A percentile compares a stretch with the other conserved stretches of the same genome.
These are phyloP conservation scores for Azemiops feae DNA, from an alignment of 2,113 vertebrate species.

Conservation along the genomic window DNA sequence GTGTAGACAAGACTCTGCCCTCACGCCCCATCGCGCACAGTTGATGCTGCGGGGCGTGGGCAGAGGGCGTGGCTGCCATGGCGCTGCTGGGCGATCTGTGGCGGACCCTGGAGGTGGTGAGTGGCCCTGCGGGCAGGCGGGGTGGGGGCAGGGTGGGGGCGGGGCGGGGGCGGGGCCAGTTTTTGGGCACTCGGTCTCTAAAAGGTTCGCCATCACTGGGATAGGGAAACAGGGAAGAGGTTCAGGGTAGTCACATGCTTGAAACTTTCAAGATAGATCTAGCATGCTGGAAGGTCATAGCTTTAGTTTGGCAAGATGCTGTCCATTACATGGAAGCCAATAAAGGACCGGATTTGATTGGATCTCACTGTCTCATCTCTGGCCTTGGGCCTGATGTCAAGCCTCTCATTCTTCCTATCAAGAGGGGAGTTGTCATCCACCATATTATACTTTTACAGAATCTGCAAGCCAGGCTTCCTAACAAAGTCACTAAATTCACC, in stretches of 20 bases:
- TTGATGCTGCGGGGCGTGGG: too few relatives aligned
- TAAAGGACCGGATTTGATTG: neutral
- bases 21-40: too few relatives aligned
- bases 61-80: too few relatives aligned
- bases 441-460: neutral
- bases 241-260: neutral
- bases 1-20: too few relatives aligned
- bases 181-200: too few relatives aligned
- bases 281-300: neutral
- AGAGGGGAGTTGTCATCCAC: neutral
- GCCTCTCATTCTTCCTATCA: neutral
- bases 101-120: too few relatives aligned
- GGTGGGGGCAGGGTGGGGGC: too few relatives aligned
- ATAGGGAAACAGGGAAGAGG: neutral
- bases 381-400: neutral
- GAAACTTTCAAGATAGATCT: neutral
- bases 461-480: neutral
- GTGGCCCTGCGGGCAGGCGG: too few relatives aligned
- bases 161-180: too few relatives aligned
- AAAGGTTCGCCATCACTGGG: too few relatives aligned
- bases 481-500: neutral
- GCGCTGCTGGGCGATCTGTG: too few relatives aligned
- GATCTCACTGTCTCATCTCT: neutral
- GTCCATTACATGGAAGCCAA: neutral
- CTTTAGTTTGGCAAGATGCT: neutral